Base-by-base conservation (phyloP, 2,888 invertebrate genomes). In the Drosophila ochracea region DNA sequence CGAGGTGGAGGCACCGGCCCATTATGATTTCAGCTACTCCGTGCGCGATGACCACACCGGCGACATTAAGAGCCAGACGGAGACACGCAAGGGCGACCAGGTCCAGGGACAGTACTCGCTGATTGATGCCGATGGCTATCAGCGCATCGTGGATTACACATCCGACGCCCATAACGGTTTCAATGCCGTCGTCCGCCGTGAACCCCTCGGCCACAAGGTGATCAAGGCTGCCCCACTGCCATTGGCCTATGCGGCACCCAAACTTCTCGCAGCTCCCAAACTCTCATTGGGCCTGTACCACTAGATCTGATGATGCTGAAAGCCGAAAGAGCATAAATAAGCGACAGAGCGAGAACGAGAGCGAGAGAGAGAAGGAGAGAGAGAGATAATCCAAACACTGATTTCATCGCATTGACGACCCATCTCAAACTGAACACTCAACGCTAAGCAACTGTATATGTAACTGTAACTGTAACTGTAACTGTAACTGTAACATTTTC, bases 121-220 rank as follows among this genome's bases (percentile, higher is more conserved):
- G 53, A 91, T 94, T 74, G 94, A 95, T 84, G 90, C 94, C 73
- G 95, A 95, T 91, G 95, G 95, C 39, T 94, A 92, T 75, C 93
- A 93, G 76, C 93, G 95, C 71, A 94, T 93, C 54, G 95, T 95
- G 49, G 94, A 95, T 76, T 95, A 95, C 88, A 94, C 94, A 55
- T 94, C 94, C 53, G 94, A 94, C 90, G 93, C 93, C 33, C 94
- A 94, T 80, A 94, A 94, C 73, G 95, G 95, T 60, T 95, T 95
- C 92, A 95, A 95, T 85, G 95, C 95, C 33, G 93, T 94, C 41
- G 95, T 95, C 6, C 94, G 93, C 75, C 94, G 94, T 71, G 94
- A 94, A 80, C 94, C 94, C 1, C 91, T 93, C 30, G 93, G 92
- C 4, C 93, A 93, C 0, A 92, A 93, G 80, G 91, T 93, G 13